phyloP scores from a whole-genome alignment of 2,888 invertebrate genomes.

The Agrotis clavis region DNA sequence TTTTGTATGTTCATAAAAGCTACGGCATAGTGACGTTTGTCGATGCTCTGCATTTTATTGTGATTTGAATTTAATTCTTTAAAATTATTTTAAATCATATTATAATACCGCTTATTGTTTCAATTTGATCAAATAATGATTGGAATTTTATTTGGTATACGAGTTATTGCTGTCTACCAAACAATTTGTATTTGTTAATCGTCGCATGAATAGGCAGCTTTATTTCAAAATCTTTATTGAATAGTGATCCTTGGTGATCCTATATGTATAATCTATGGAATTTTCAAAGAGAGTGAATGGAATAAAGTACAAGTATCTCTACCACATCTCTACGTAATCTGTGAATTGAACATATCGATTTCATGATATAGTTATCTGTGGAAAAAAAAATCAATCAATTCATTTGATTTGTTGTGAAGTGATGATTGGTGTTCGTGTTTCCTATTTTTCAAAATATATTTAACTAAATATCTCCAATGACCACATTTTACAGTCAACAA shows the following conservation, averaged over 20 bases:
- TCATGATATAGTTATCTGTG: constrained; percentile 33
- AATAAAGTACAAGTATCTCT: too few species aligned
- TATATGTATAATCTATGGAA: constrained; percentile 21
- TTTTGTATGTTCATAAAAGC: constrained; percentile 87
- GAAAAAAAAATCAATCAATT: constrained; percentile 5
- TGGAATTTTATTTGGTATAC: neutral
- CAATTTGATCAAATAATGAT: neutral
- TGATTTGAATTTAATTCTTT: constrained; percentile 20
- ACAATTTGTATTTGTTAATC: neutral
- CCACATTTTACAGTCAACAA: neutral
- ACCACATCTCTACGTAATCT: too few species aligned
- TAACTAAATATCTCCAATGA: constrained; percentile 40
- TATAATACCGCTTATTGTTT: neutral
- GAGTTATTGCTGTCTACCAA: neutral
- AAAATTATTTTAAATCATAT: neutral
- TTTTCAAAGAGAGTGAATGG: constrained; percentile 22
- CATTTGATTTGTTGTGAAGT: constrained; percentile 54
- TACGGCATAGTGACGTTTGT: constrained; percentile 78
- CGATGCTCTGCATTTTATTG: constrained; percentile 62
- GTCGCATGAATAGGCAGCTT: constrained; percentile 4
- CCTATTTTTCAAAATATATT: neutral
- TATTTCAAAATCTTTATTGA: neutral
- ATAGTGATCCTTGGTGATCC: neutral
- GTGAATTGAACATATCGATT: constrained; percentile 39
- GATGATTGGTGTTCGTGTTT: constrained; percentile 45